phyloP scores from a whole-genome alignment of 2,113 vertebrate genomes.

The Donacobius atricapilla region DNA sequence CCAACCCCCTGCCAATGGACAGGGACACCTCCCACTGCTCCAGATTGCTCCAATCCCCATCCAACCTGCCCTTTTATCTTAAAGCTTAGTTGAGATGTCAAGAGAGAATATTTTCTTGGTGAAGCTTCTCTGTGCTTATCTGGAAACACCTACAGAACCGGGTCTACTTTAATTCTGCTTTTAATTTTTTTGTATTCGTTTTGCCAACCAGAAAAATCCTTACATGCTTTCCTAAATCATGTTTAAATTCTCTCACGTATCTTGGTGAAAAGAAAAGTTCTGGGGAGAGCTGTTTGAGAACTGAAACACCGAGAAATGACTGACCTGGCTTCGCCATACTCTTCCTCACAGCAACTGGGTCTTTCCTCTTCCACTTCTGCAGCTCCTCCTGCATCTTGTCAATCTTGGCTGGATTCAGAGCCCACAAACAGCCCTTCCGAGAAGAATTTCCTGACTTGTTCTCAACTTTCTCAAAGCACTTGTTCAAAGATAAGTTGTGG shows the following conservation, averaged over 20 bases:
- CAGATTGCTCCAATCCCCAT: not conserved
- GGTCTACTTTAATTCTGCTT: not conserved
- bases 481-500: constrained; percentile 97
- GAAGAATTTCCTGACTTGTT: constrained; percentile 89
- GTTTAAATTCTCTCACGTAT: fast-evolving
- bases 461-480: constrained; percentile 98
- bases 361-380: constrained; percentile 97
- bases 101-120: not conserved
- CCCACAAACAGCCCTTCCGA: constrained; percentile 94
- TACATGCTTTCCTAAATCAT: not conserved
- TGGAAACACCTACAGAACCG: not conserved
- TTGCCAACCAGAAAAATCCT: not conserved
- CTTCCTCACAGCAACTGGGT: constrained; percentile 88
- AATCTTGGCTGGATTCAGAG: constrained; percentile 92
- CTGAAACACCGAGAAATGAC: not conserved
- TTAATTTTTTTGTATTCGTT: not conserved
- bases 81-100: not conserved
- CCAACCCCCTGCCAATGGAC: not conserved
- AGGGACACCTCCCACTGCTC: not conserved
- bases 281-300: not conserved
- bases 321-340: constrained; percentile 96
- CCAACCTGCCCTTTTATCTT: not conserved
- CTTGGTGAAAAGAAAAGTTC: not conserved
- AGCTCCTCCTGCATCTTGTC: constrained; percentile 98
- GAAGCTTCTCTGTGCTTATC: not conserved